Base-by-base conservation (phyloP, 2,797 vertebrate genomes). In the Pipistrellus pipistrellus region DNA sequence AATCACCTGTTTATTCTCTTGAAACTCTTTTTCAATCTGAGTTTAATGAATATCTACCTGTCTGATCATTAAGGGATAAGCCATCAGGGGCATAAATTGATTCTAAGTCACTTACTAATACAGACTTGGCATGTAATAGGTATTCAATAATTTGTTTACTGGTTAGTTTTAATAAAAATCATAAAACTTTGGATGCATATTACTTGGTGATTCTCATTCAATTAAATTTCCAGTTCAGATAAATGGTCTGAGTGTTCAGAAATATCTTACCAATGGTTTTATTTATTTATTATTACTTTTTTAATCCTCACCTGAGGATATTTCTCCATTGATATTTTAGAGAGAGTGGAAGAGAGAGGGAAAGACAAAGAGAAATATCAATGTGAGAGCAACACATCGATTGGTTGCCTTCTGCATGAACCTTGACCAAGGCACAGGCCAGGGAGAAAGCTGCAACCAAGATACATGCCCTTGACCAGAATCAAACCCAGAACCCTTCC, bases 161-260 rank as follows among this genome's bases (percentile, higher is more conserved):
- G 32, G 10, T 66, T 82, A 82, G n/a, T 92, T 73, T 82, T 95
- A 94, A 82, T 76, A 48, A 78, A 91, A 93, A 93, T 78, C 73
- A 57, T 66, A 88, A 64, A 91, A 69, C 21, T 23, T 77, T 81
- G 23, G 30, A 18, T 80, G 30, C 55, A 75, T 48, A 32, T 38
- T 83, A 35, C 10, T 66, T 85, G 75, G 55, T 90, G 17, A 55
- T 75, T 88, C 71, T 35, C 62, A 32, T 76, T 78, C 14, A 75
- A 32, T 90, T 92, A 85, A 64, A 72, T 91, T 86, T 94, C 6
- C 11, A 91, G 20, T 77, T 91, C 15, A 85, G 59, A 62, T 27
- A 78, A 18, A n/a, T 81, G n/a, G 2, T 68, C 10, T 76, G 23
- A 85, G 2, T 78, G 25, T 72, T 44, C 44, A 48, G 38, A 85